Evolutionary conservation across 2,888 invertebrate genomes (phyloP).

Genomic region (Lasiommata megera): DNA sequence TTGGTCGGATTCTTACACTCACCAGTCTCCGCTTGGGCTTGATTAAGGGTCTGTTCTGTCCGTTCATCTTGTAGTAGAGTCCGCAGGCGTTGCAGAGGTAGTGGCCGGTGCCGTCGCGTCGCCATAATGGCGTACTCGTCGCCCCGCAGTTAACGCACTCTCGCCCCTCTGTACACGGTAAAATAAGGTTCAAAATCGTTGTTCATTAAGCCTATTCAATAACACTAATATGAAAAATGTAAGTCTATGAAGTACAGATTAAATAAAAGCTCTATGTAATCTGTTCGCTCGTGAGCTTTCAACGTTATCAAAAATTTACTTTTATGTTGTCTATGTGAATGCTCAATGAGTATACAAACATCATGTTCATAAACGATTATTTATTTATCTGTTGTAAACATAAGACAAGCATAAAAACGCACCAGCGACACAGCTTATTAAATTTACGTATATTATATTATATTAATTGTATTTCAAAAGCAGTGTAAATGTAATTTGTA

Average conservation of each 20-base stretch:
- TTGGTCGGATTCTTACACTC: conserved; percentile 87
- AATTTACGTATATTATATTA: no score
- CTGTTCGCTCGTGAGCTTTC: no score
- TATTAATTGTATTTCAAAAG: not conserved
- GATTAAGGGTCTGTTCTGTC: conserved; percentile 98
- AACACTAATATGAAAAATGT: not conserved
- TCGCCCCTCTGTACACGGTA: conserved; percentile 88
- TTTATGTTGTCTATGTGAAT: no score
- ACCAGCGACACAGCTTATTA: no score
- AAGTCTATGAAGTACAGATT: conserved; percentile 5
- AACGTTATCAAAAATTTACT: no score
- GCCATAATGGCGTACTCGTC: conserved; percentile 98
- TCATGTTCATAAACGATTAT: no score
- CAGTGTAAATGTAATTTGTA: not conserved
- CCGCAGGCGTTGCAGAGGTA: conserved; percentile 99
- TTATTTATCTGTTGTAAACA: no score
- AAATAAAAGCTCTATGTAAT: not conserved
- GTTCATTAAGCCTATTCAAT: not conserved
- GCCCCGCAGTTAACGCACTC: conserved; percentile 99
- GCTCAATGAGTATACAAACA: no score
- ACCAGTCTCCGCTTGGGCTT: conserved; percentile 99
- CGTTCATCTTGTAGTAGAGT: conserved; percentile 99
- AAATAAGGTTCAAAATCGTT: not conserved
- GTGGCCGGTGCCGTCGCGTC: conserved; percentile 98
- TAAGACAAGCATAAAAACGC: no score